Evolutionary conservation across 2,113 vertebrate species (phyloP).

Genomic region (Cisticola juncidis): DNA sequence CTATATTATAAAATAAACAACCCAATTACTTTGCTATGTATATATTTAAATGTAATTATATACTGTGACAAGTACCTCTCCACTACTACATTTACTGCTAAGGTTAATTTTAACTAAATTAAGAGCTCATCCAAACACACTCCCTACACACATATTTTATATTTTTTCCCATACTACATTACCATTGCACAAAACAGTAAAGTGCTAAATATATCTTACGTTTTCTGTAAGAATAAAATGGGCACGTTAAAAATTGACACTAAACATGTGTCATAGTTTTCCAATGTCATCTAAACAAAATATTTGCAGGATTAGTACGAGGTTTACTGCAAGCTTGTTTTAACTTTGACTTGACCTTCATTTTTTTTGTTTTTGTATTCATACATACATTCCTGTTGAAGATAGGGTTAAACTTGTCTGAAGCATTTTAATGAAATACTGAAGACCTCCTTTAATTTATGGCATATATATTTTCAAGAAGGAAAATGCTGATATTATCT

Average conservation of each 20-base stretch:
- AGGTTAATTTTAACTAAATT: neutral
- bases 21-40: neutral
- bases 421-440: slow-evolving; percentile 73
- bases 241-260: neutral
- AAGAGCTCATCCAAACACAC: neutral
- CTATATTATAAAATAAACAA: neutral
- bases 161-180: neutral
- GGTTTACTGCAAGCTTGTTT: neutral
- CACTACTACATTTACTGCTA: neutral
- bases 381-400: neutral
- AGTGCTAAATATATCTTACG: neutral
- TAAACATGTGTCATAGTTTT: neutral
- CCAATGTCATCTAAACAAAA: neutral
- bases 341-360: slow-evolving; percentile 58
- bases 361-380: neutral
- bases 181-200: neutral
- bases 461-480: slow-evolving; percentile 75
- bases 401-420: slow-evolving; percentile 65
- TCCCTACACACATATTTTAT: neutral
- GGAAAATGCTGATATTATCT: slow-evolving; percentile 79
- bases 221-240: neutral
- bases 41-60: neutral
- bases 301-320: neutral
- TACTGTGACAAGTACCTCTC: neutral
- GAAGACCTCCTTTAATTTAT: slow-evolving; percentile 73